Evolutionary conservation across 2,888 invertebrate genomes (phyloP).

Genomic region (Octodonta nipae): DNA sequence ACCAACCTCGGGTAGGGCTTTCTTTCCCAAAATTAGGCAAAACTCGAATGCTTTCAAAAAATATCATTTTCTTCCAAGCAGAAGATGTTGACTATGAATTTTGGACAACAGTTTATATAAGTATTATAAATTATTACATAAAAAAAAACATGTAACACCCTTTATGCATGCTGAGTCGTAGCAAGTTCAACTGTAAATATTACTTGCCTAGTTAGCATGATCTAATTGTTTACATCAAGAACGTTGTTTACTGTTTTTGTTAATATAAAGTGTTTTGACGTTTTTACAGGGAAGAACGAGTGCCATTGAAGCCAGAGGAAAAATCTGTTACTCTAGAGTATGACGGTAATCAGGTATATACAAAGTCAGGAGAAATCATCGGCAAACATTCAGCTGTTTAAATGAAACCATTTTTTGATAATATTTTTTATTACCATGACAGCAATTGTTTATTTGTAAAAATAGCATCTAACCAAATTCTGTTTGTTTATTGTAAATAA

Average conservation of each 20-base stretch:
- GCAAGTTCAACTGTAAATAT: too few species aligned
- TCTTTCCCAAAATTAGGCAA: too few species aligned
- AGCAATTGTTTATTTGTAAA: not conserved
- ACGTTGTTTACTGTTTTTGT: not conserved
- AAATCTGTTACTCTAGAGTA: conserved; percentile 69
- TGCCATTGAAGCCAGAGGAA: conserved; percentile 57
- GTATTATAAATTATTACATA: too few species aligned
- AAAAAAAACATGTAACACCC: too few species aligned
- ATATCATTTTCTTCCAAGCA: too few species aligned
- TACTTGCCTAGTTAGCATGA: too few species aligned
- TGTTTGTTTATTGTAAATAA: conserved; percentile 3
- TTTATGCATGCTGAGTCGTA: too few species aligned
- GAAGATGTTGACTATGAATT: too few species aligned
- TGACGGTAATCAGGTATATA: conserved; percentile 68
- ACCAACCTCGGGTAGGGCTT: too few species aligned
- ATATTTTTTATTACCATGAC: not conserved
- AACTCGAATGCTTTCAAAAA: too few species aligned
- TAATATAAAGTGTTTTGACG: conserved; percentile 1
- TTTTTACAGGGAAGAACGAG: conserved; percentile 64
- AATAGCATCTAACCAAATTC: not conserved
- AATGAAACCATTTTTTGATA: not conserved
- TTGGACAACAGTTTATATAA: too few species aligned
- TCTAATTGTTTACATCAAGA: not conserved
- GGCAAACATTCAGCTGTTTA: conserved; percentile 85
- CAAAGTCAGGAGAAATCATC: conserved; percentile 70